Percentiles rank a stretch among this genome's conserved stretches.
phyloP scores from a whole-genome alignment of 2,113 vertebrate species.

The Notothenia coriiceps region DNA sequence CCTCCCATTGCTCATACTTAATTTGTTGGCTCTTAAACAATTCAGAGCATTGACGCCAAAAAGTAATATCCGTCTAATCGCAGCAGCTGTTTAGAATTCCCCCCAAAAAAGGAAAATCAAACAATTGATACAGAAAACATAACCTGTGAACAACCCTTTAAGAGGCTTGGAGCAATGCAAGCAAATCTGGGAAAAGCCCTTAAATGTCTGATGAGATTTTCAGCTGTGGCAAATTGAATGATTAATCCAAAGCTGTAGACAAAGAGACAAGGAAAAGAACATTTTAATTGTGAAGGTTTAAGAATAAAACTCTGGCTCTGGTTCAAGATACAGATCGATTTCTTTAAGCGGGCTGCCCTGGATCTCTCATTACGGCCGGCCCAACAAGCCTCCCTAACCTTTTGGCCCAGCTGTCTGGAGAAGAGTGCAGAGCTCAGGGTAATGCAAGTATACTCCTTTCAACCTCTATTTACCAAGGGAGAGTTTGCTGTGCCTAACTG shows the following conservation, averaged over 20 bases:
- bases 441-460: conserved; percentile 69
- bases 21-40: background rate
- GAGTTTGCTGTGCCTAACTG: conserved; percentile 48
- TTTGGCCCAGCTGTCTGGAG: conserved; percentile 62
- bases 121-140: conserved; percentile 22
- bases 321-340: conserved; percentile 48
- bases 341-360: conserved; percentile 50
- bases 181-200: conserved; percentile 28
- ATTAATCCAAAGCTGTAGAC: conserved; percentile 37
- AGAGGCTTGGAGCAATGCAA: conserved; percentile 31
- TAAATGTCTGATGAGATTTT: conserved; percentile 47
- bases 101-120: background rate
- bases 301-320: conserved; percentile 37
- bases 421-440: conserved; percentile 41
- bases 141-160: conserved; percentile 36
- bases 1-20: background rate
- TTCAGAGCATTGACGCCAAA: background rate
- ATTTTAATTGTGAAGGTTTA: conserved; percentile 41
- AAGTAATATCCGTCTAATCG: background rate
- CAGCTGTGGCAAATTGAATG: conserved; percentile 48
- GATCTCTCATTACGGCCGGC: conserved; percentile 68
- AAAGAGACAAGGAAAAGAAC: conserved; percentile 15
- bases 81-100: conserved; percentile 7
- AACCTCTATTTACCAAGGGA: conserved; percentile 71
- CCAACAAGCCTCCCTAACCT: conserved; percentile 49